Evolutionary conservation across 2,888 invertebrate genomes (phyloP), one percentile per base, ranked within the genome.

Genomic region (Ptilodon capucinus): DNA sequence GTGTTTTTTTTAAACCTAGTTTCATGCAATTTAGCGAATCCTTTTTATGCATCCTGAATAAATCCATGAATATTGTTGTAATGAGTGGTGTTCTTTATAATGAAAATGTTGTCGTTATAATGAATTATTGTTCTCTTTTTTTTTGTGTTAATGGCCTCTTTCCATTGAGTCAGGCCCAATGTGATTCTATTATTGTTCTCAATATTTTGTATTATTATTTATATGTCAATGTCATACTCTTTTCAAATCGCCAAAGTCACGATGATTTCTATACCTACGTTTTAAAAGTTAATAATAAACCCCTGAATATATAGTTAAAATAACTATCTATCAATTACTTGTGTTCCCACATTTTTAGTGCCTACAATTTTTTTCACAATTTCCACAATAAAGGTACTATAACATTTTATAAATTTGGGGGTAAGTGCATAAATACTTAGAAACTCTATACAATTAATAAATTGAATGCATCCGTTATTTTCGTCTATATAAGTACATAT

Each of bases 401-500:
- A 7, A 21, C 7, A 21, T 1, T 21, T 7, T 21, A 7, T 21
- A 7, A 21, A 9, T 45, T 42, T n/a, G 42, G 48, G 48, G 18
- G 18, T 58, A 60, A 51, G 55, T 68, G 53, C 65, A 55, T 64
- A 60, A n/a, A n/a, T n/a, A 47, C 39, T n/a, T 51, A 60, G 58
- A 32, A 50, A 52, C 48, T 48, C 60, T 62, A 52, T 21, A 23
- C 21, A 17, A 38, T 2, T 18, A 28, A 28, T 28, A 28, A n/a
- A 9, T 39, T 39, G 17, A 17, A 35, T 35, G 55, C 60, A 58
- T 54, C 51, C 55, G 4, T 28, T 28, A 46, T 46, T 57, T 63
- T 54, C 2, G 7, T 53, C 64, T 64, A 49, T 11, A 42, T 64
- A 49, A 68, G 58, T 76, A 88, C 87, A 88, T 87, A 88, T 87